Percentiles rank a stretch among this genome's conserved stretches.
phyloP scores from a whole-genome alignment of 2,888 invertebrate species.

The Drosophila meridiana region DNA sequence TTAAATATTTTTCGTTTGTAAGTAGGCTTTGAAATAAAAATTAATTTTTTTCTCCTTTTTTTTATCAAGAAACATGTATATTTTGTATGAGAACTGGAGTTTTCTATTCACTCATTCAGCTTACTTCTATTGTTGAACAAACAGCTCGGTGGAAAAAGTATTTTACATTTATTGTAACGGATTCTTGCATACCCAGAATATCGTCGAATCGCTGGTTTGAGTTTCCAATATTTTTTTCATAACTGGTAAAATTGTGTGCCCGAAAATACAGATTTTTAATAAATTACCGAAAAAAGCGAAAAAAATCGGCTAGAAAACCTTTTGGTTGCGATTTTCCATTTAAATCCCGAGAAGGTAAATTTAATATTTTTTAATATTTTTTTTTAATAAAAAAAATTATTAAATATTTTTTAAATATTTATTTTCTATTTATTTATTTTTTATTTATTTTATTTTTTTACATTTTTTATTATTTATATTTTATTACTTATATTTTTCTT shows the following conservation, averaged over 20 bases:
- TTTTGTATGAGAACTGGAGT: conserved; percentile 5
- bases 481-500: neutral
- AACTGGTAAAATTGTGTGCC: neutral
- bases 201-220: neutral
- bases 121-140: conserved; percentile 19
- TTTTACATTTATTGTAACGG: conserved; percentile 4
- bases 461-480: too few relatives aligned
- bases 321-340: too few relatives aligned
- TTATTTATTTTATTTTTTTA: too few relatives aligned
- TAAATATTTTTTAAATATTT: neutral
- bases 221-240: neutral
- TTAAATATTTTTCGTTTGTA: neutral
- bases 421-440: too few relatives aligned
- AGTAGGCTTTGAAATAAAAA: conserved; percentile 26
- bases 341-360: neutral
- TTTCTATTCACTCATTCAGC: conserved; percentile 20
- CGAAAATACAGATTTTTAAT: neutral
- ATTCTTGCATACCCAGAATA: neutral
- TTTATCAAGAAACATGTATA: neutral
- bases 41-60: neutral
- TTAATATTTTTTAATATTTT: neutral
- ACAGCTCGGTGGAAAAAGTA: conserved; percentile 21
- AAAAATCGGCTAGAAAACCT: neutral
- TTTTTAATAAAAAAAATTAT: neutral
- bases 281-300: conserved; percentile 1